Evolutionary conservation across 1,140 invertebrate species (phyloP).

Genomic region (Reticulitermes speratus): DNA sequence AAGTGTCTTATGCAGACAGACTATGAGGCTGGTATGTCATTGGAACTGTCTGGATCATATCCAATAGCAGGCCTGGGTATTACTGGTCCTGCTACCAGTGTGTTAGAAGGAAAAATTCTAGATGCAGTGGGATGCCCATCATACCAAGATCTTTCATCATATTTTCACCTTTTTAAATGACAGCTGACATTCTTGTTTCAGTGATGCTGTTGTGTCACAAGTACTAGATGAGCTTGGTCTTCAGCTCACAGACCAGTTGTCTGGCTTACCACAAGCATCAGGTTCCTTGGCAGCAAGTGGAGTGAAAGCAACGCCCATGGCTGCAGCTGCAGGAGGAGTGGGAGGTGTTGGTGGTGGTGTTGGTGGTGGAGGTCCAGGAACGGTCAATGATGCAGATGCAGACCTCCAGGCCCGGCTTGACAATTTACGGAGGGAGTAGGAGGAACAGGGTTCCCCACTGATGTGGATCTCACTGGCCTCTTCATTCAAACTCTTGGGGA

Average conservation of each 20-base stretch:
- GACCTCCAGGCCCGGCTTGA: slow-evolving; percentile 93
- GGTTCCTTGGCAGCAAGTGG: slow-evolving; percentile 57
- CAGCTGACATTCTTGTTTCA: slow-evolving; percentile 45
- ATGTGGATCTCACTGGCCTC: background rate
- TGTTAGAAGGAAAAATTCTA: no score
- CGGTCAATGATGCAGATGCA: slow-evolving; percentile 84
- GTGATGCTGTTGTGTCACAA: slow-evolving; percentile 87
- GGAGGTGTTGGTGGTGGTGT: slow-evolving; percentile 49
- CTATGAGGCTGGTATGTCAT: no score
- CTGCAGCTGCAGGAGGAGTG: slow-evolving; percentile 53
- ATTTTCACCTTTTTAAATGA: background rate
- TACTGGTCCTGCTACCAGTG: no score
- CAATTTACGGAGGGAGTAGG: slow-evolving; percentile 86
- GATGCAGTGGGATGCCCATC: background rate
- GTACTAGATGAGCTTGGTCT: slow-evolving; percentile 96
- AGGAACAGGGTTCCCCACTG: background rate
- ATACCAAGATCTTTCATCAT: background rate
- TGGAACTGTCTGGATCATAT: no score
- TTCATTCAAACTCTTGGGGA: background rate
- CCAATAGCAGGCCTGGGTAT: no score
- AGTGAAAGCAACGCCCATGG: slow-evolving; percentile 55
- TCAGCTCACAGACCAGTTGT: slow-evolving; percentile 86
- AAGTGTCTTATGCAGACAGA: no score
- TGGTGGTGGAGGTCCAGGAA: slow-evolving; percentile 53
- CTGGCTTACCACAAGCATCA: slow-evolving; percentile 76